These are phyloP conservation scores for Penaeus indicus DNA, from an alignment of 1,140 invertebrate genomes.

Conservation along the genomic window DNA sequence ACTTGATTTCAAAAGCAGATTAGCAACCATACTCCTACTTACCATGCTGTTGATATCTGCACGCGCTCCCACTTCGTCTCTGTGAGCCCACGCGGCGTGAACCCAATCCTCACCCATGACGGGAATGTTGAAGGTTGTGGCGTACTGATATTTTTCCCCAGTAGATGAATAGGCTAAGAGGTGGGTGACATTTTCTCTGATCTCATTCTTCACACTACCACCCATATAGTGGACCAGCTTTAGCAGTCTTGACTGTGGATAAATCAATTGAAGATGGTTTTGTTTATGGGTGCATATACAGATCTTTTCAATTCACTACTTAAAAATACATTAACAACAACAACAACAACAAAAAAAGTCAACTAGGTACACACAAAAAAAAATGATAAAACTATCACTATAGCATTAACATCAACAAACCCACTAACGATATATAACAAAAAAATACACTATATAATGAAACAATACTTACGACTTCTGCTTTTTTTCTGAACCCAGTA, in stretches of 20 bases:
- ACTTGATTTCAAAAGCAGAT: too few species aligned
- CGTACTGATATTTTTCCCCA: slow-evolving; percentile 89
- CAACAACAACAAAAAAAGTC: not conserved
- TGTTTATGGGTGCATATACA: not conserved
- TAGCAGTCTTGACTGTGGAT: slow-evolving; percentile 81
- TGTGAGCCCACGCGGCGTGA: slow-evolving; percentile 82
- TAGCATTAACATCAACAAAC: not conserved
- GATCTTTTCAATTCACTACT: too few species aligned
- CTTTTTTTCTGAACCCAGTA: slow-evolving; percentile 88
- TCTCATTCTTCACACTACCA: slow-evolving; percentile 90
- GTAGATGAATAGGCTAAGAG: slow-evolving; percentile 88
- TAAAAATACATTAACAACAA: not conserved
- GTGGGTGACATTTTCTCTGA: slow-evolving; percentile 89
- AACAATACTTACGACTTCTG: slow-evolving; percentile 79
- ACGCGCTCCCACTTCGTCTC: slow-evolving; percentile 78
- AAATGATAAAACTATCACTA: too few species aligned
- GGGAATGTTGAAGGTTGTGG: slow-evolving; percentile 88
- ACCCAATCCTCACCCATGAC: slow-evolving; percentile 92
- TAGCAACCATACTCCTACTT: slow-evolving; percentile 69
- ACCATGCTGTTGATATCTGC: slow-evolving; percentile 81
- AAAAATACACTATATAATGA: slow-evolving; percentile 16
- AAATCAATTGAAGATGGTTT: not conserved
- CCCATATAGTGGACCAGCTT: slow-evolving; percentile 94
- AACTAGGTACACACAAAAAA: not conserved
- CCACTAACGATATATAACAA: not conserved